Percentiles rank a stretch among this genome's conserved stretches.
Evolutionary conservation across 92 coral and sea anemone genomes (phyloP).

Genomic region (Phenganax subtilis): DNA sequence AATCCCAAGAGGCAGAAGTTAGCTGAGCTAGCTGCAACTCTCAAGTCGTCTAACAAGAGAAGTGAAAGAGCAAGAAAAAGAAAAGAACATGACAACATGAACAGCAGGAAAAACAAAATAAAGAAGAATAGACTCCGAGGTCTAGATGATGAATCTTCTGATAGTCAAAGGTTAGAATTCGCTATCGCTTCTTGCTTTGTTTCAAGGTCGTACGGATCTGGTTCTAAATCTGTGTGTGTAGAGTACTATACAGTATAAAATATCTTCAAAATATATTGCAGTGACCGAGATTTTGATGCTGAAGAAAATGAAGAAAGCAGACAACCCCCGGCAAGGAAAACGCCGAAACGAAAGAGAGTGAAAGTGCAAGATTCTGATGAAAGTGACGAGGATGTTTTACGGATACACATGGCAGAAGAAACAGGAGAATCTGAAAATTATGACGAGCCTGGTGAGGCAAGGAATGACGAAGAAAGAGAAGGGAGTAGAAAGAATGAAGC

Average conservation of each 20-base stretch:
- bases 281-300: background rate
- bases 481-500: too few species aligned
- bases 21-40: slow-evolving; percentile 81
- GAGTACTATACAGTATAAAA: too few species aligned
- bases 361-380: slow-evolving; percentile 58
- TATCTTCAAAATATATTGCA: too few species aligned
- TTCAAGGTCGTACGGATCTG: too few species aligned
- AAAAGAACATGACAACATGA: slow-evolving; percentile 49
- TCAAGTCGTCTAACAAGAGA: slow-evolving; percentile 55
- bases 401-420: slow-evolving; percentile 9
- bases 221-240: too few species aligned
- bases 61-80: slow-evolving; percentile 60
- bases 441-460: slow-evolving; percentile 7
- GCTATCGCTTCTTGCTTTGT: too few species aligned
- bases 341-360: slow-evolving; percentile 45
- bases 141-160: slow-evolving; percentile 19
- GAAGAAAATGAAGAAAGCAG: background rate
- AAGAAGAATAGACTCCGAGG: slow-evolving; percentile 49
- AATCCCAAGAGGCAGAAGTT: slow-evolving; percentile 68
- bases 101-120: slow-evolving; percentile 32
- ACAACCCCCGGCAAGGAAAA: slow-evolving; percentile 15
- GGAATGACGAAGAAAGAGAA: background rate
- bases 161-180: slow-evolving; percentile 33
- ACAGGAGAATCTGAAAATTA: background rate
- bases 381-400: slow-evolving; percentile 57